Evolutionary conservation across 2,888 invertebrate genomes (phyloP), one percentile per base, ranked within the genome.

Genomic region (Hipparchia semele): DNA sequence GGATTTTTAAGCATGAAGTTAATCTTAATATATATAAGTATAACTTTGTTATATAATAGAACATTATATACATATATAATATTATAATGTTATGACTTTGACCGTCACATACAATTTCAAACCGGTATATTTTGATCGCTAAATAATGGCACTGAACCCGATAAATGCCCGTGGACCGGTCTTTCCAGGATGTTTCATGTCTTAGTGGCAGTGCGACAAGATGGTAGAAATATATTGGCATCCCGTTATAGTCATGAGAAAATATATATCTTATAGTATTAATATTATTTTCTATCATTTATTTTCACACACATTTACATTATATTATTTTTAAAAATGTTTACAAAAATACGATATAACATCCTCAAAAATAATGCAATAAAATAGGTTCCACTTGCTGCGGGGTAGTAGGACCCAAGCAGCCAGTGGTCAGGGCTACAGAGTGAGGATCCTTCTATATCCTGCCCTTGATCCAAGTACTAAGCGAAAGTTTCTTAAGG

Each of bases 101-200:
- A 74, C 60, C 68, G 71, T 73, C 68, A 76, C 71, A 73, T 75
- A 73, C 71, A 60, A 71, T 69, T 76, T 71, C 46, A 61, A 73
- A 76, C 76, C 74, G 76, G 76, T 73, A 74, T 76, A 76, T 74
- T 76, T 76, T 74, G 76, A 76, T 76, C 74, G 76, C 71, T 74
- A 76, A 76, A 76, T 74, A 74, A 76, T 74, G 74, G 76, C 74
- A 71, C 74, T 76, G 75, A 76, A 76, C 75, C 75, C 75, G 69
- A 76, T 76, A 74, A 74, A 67, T 70, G 72, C 61, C 74, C 68
- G 62, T 69, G 62, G 74, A 76, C 76, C 76, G 76, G 76, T 76
- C 75, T 71, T 68, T 72, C 71, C 74, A 76, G 76, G 76, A 76
- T 73, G 76, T 76, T 76, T 58, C 69, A 73, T 70, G 67, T 74